Evolutionary conservation across 2,113 vertebrate species (phyloP).

Genomic region (Cottus gobio): DNA sequence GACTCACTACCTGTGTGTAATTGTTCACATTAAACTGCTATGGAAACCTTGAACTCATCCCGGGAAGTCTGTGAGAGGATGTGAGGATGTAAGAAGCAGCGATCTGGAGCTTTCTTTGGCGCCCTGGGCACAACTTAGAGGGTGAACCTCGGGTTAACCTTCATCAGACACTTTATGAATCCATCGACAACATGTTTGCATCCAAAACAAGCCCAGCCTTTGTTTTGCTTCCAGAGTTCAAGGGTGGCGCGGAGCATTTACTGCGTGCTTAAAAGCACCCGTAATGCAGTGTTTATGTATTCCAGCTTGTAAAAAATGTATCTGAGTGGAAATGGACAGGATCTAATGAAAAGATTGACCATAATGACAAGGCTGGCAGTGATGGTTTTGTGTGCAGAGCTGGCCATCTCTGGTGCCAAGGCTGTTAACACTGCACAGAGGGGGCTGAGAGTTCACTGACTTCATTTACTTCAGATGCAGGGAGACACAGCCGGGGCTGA

Average conservation of each 20-base stretch:
- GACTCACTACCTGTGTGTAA: slow-evolving; percentile 61
- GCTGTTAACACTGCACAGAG: slow-evolving; percentile 45
- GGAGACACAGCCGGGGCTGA: background rate
- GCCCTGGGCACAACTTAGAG: slow-evolving; percentile 53
- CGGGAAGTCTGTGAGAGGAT: slow-evolving; percentile 50
- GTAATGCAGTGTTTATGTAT: slow-evolving; percentile 69
- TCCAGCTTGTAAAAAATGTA: slow-evolving; percentile 70
- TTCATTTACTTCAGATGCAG: slow-evolving; percentile 24
- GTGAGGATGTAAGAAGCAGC: slow-evolving; percentile 61
- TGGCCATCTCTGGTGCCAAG: slow-evolving; percentile 49
- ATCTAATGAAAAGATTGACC: slow-evolving; percentile 66
- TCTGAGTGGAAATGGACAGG: slow-evolving; percentile 69
- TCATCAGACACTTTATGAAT: slow-evolving; percentile 73
- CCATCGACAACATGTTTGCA: slow-evolving; percentile 61
- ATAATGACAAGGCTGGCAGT: slow-evolving; percentile 56
- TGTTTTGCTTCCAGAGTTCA: slow-evolving; percentile 65
- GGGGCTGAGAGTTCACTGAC: slow-evolving; percentile 21
- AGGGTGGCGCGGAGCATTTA: slow-evolving; percentile 55
- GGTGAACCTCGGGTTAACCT: slow-evolving; percentile 63
- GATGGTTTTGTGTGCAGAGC: slow-evolving; percentile 30
- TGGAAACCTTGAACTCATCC: slow-evolving; percentile 56
- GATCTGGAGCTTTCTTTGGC: slow-evolving; percentile 61
- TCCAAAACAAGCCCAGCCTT: slow-evolving; percentile 68
- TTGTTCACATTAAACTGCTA: slow-evolving; percentile 59
- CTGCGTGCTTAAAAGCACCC: slow-evolving; percentile 58